Percentiles rank a stretch among this genome's conserved stretches.
Conservation (phyloP, 92 coral and sea anemone species). For the Actinostola sp. region DNA sequence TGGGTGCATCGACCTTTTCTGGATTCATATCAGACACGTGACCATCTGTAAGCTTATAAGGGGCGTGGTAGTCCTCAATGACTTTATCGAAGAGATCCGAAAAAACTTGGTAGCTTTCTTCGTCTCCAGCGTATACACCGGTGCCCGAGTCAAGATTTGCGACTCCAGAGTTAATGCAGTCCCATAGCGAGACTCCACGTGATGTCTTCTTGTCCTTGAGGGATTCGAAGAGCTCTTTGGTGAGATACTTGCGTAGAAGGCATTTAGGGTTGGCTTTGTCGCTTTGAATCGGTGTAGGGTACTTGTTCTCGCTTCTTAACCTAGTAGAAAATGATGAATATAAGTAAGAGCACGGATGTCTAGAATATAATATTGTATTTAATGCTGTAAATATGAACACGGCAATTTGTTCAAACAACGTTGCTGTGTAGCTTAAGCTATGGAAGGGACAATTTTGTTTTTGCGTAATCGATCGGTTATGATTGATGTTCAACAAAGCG, state of each 20-base stretch:
- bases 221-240: slow-evolving; percentile 51
- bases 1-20: too few relatives aligned
- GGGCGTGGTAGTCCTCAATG: slow-evolving; percentile 85
- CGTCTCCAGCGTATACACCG: slow-evolving; percentile 77
- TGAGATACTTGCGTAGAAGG: slow-evolving; percentile 52
- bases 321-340: too few relatives aligned
- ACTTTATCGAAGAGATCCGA: slow-evolving; percentile 53
- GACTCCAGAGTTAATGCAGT: slow-evolving; percentile 67
- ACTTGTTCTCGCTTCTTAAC: too few relatives aligned
- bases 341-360: too few relatives aligned
- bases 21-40: slow-evolving; percentile 32
- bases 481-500: too few relatives aligned
- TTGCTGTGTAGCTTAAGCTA: too few relatives aligned
- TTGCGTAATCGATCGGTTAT: too few relatives aligned
- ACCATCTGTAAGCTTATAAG: slow-evolving; percentile 73
- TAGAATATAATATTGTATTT: too few relatives aligned
- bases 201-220: slow-evolving; percentile 65
- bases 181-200: slow-evolving; percentile 38
- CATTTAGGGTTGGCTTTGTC: slow-evolving; percentile 26
- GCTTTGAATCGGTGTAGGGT: too few relatives aligned
- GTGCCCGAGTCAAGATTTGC: slow-evolving; percentile 51
- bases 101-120: slow-evolving; percentile 64
- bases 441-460: too few relatives aligned
- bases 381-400: too few relatives aligned
- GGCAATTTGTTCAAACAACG: too few relatives aligned